phyloP scores from a whole-genome alignment of 2,888 invertebrate genomes.

The Acrobasis suavella region DNA sequence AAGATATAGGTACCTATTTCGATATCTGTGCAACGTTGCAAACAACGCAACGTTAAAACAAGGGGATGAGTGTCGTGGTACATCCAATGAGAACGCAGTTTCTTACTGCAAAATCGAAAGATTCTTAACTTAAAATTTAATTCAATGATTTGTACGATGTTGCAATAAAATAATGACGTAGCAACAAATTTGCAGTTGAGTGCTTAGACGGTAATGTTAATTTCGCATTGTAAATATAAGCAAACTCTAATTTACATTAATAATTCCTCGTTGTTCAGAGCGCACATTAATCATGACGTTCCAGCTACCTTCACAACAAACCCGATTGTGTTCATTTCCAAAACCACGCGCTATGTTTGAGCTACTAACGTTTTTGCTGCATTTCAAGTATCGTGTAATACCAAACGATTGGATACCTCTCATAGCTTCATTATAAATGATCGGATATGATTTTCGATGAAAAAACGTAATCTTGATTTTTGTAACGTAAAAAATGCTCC shows the following conservation, averaged over 20 bases:
- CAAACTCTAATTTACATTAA: constrained; percentile 22
- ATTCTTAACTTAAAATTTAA: too few relatives aligned
- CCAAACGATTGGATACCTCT: neutral
- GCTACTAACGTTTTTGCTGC: neutral
- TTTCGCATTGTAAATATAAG: constrained; percentile 4
- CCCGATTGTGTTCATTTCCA: constrained; percentile 16
- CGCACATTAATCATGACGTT: constrained; percentile 16
- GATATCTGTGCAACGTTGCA: neutral
- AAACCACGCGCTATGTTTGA: constrained; percentile 6
- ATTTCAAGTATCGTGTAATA: neutral
- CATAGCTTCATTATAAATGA: too few relatives aligned
- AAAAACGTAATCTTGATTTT: neutral
- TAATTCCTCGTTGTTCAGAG: constrained; percentile 17
- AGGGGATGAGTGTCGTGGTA: too few relatives aligned
- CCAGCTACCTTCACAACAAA: constrained; percentile 6
- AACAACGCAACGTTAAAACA: too few relatives aligned
- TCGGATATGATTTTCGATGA: neutral
- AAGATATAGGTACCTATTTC: too few relatives aligned
- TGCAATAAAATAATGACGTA: neutral
- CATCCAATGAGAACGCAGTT: too few relatives aligned
- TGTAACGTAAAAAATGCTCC: too few relatives aligned
- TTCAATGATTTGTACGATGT: too few relatives aligned
- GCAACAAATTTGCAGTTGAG: neutral
- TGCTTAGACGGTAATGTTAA: neutral
- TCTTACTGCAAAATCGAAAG: too few relatives aligned